A percentile compares a stretch with the other conserved stretches of the same genome.
phyloP scores from a whole-genome alignment of 2,888 invertebrate genomes.

The Chironomus riparius region DNA sequence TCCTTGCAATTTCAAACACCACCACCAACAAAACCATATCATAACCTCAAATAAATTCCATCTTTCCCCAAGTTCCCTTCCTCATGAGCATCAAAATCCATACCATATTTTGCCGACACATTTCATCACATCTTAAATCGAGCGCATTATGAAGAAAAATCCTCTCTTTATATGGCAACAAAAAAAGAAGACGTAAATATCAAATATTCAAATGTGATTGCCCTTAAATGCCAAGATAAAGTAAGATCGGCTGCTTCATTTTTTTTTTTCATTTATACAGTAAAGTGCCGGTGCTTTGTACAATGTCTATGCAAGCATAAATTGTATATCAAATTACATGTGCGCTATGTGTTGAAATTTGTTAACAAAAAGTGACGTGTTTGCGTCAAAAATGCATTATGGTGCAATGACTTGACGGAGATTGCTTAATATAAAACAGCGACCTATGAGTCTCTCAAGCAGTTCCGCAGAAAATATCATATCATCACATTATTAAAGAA shows the following conservation, averaged over 20 bases:
- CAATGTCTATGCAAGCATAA: background rate
- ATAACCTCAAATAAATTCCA: too few relatives aligned
- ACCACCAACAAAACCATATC: too few relatives aligned
- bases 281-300: background rate
- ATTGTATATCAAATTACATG: background rate
- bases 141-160: background rate
- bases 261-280: background rate
- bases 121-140: background rate
- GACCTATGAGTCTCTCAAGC: background rate
- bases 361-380: conserved; percentile 8
- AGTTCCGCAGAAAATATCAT: background rate
- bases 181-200: background rate
- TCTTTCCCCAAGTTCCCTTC: background rate
- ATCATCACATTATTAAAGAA: background rate
- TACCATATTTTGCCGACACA: background rate
- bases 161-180: background rate
- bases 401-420: background rate
- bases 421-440: background rate
- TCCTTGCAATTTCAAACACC: too few relatives aligned
- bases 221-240: conserved; percentile 11
- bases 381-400: conserved; percentile 22
- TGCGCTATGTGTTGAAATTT: conserved; percentile 4
- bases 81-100: background rate
- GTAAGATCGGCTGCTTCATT: background rate
- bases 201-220: background rate